phyloP scores from a whole-genome alignment of 2,113 vertebrate genomes.

The Hymenochirus boettgeri region DNA sequence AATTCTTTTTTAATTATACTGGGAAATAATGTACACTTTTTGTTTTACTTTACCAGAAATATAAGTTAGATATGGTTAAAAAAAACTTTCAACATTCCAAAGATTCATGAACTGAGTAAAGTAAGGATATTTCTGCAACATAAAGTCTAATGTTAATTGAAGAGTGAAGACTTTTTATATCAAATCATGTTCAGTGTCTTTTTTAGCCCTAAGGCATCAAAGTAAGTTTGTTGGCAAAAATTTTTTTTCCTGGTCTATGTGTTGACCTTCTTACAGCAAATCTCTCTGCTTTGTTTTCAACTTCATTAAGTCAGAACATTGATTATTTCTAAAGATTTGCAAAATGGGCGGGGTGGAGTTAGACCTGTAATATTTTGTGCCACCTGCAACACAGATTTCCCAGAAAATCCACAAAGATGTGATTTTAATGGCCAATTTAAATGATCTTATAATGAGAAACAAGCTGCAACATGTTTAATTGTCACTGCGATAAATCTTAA shows the following conservation, averaged over 20 bases:
- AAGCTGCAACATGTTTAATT: not conserved
- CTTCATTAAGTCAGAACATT: not conserved
- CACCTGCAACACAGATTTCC: conserved; percentile 21
- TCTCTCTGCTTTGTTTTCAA: conserved; percentile 13
- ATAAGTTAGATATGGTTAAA: too few species aligned
- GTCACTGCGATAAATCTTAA: not conserved
- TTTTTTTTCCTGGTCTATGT: not conserved
- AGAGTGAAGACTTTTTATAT: too few species aligned
- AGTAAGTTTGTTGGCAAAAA: conserved; percentile 14
- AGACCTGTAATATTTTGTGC: conserved; percentile 18
- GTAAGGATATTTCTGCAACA: too few species aligned
- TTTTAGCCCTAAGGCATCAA: not conserved
- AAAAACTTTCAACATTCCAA: too few species aligned
- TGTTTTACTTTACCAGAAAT: too few species aligned
- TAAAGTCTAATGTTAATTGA: too few species aligned
- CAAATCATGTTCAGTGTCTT: not conserved
- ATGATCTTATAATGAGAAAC: conserved; percentile 16
- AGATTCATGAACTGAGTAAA: too few species aligned
- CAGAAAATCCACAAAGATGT: conserved; percentile 4
- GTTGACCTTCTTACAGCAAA: conserved; percentile 27
- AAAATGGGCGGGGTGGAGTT: conserved; percentile 2
- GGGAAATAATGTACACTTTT: too few species aligned
- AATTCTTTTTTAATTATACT: too few species aligned
- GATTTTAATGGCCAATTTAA: conserved; percentile 20
- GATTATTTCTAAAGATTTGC: not conserved